Evolutionary conservation across 2,113 vertebrate species (phyloP).

Genomic region (Daphoenositta chrysoptera): DNA sequence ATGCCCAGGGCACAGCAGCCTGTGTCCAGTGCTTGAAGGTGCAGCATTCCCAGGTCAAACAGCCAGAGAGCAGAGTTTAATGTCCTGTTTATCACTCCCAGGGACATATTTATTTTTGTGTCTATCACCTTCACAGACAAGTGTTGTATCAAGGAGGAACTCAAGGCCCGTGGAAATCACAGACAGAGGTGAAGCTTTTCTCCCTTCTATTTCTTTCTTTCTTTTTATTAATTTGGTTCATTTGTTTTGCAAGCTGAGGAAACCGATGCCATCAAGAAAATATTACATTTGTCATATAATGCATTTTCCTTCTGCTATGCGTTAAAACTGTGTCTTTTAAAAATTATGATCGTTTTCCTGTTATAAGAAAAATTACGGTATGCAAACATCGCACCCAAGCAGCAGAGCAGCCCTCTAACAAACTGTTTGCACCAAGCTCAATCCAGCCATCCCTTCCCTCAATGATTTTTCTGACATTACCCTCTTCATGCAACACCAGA

Average conservation of each 20-base stretch:
- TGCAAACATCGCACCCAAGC: neutral
- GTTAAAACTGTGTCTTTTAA: neutral
- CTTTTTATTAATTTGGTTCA: neutral
- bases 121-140: neutral
- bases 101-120: neutral
- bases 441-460: neutral
- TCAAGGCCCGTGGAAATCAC: neutral
- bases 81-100: neutral
- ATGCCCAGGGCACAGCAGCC: neutral
- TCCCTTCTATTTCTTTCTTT: neutral
- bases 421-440: neutral
- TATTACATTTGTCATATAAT: neutral
- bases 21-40: neutral
- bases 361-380: neutral
- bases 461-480: neutral
- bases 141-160: neutral
- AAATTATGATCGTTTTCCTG: neutral
- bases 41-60: neutral
- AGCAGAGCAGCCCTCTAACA: neutral
- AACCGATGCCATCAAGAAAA: neutral
- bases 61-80: neutral
- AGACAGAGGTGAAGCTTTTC: neutral
- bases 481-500: neutral
- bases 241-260: neutral
- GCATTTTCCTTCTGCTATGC: neutral